Percentiles rank a stretch among this genome's conserved stretches.
Conservation (phyloP, 2,113 vertebrate genomes). For the Brienomyrus brachyistius region DNA sequence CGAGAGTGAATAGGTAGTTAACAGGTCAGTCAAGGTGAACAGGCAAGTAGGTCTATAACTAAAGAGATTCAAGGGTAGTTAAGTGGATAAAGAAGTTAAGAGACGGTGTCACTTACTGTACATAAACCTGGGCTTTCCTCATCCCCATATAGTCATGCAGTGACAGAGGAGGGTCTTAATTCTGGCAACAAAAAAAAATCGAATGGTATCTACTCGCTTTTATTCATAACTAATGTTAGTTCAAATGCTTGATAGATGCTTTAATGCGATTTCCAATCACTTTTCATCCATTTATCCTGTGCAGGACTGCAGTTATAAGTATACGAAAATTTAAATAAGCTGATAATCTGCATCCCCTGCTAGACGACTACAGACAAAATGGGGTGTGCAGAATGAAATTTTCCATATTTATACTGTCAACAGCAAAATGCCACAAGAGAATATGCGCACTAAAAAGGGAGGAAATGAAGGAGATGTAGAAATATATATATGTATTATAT, state of each 20-base stretch:
- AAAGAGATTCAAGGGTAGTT: background rate
- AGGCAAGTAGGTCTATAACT: background rate
- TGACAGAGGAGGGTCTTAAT: background rate
- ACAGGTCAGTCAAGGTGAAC: background rate
- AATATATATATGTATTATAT: too few relatives aligned
- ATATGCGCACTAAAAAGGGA: background rate
- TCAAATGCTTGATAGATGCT: background rate
- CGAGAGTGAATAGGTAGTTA: background rate
- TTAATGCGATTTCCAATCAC: background rate
- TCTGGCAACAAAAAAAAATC: background rate
- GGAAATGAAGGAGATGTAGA: background rate
- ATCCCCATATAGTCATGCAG: background rate
- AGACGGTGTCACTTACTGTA: background rate
- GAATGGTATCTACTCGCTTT: background rate
- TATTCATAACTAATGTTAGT: background rate
- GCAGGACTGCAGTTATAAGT: background rate
- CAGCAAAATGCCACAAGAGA: background rate
- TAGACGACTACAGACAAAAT: background rate
- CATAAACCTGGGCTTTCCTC: background rate
- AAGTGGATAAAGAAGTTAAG: background rate
- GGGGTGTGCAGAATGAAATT: background rate
- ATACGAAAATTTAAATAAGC: background rate
- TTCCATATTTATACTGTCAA: background rate
- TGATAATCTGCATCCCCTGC: background rate
- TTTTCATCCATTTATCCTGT: background rate